Evolutionary conservation across 2,797 vertebrate species (phyloP).

Genomic region (Gila robusta): DNA sequence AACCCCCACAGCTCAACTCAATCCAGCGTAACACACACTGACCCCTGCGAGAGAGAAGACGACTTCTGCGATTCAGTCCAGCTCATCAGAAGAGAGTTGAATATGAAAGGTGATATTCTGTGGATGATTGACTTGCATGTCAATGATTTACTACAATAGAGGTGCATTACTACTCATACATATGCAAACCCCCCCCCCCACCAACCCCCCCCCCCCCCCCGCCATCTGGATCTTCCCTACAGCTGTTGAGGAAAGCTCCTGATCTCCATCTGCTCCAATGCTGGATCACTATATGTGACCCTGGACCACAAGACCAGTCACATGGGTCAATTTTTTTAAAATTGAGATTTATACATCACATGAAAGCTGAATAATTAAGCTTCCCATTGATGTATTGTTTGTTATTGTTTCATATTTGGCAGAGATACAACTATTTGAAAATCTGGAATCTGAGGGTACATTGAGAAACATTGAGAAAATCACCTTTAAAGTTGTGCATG

Average conservation of each 20-base stretch:
- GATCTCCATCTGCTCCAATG: conserved; percentile 19
- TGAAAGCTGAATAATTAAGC: too few species aligned
- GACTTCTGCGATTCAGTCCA: neutral
- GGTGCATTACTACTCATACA: conserved; percentile 6
- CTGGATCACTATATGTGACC: neutral
- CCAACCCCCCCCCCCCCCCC: conserved; percentile 28
- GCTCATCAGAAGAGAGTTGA: neutral
- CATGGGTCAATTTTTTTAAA: too few species aligned
- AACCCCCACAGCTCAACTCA: conserved; percentile 42
- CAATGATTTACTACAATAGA: conserved; percentile 35
- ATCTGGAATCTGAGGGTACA: too few species aligned
- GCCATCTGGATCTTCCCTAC: conserved; percentile 7
- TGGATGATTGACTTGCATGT: conserved; percentile 33
- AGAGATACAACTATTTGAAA: too few species aligned
- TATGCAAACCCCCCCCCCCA: conserved; percentile 34
- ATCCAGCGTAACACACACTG: neutral
- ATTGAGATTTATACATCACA: too few species aligned
- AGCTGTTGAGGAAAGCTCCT: conserved; percentile 20
- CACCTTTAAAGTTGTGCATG: too few species aligned
- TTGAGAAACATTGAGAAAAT: too few species aligned
- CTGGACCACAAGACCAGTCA: too few species aligned
- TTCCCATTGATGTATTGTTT: too few species aligned
- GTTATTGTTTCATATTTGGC: too few species aligned
- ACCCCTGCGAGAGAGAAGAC: neutral
- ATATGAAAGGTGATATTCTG: conserved; percentile 14